Conservation (phyloP, 1,140 invertebrate genomes). For the Dreissena rostriformis region DNA sequence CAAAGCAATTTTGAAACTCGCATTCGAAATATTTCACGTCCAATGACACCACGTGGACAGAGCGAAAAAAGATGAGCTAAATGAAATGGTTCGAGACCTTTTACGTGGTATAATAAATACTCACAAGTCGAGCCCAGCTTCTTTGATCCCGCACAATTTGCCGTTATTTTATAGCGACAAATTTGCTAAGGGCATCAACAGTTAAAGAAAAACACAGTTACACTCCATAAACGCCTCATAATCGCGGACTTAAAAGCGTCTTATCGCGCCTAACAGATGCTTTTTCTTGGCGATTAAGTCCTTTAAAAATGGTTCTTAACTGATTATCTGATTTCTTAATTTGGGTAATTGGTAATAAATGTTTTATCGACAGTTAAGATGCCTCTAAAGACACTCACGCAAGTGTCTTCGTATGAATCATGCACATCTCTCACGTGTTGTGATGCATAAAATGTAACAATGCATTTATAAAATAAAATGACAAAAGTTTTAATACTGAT, state of each 20-base stretch:
- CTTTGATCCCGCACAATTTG: background rate
- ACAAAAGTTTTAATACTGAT: too few relatives aligned
- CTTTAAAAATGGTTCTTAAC: slow-evolving; percentile 12
- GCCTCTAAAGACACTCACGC: background rate
- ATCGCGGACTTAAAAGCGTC: background rate
- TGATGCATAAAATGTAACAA: too few relatives aligned
- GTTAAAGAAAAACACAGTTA: background rate
- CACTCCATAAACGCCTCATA: background rate
- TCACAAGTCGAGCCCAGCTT: too few relatives aligned
- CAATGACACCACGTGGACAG: too few relatives aligned
- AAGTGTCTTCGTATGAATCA: too few relatives aligned
- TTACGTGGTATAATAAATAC: too few relatives aligned
- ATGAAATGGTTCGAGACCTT: too few relatives aligned
- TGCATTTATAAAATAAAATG: too few relatives aligned
- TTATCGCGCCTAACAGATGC: slow-evolving; percentile 15
- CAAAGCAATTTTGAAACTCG: too few relatives aligned
- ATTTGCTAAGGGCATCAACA: background rate
- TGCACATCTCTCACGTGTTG: too few relatives aligned
- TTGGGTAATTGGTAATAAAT: slow-evolving; percentile 43
- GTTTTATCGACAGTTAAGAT: slow-evolving; percentile 11
- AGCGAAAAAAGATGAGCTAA: too few relatives aligned
- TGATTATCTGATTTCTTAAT: slow-evolving; percentile 23
- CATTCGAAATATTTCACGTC: too few relatives aligned
- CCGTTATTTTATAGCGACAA: background rate
- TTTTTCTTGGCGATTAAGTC: background rate